phyloP scores from a whole-genome alignment of 92 coral and sea anemone species.

The Epizoanthus stellaris region DNA sequence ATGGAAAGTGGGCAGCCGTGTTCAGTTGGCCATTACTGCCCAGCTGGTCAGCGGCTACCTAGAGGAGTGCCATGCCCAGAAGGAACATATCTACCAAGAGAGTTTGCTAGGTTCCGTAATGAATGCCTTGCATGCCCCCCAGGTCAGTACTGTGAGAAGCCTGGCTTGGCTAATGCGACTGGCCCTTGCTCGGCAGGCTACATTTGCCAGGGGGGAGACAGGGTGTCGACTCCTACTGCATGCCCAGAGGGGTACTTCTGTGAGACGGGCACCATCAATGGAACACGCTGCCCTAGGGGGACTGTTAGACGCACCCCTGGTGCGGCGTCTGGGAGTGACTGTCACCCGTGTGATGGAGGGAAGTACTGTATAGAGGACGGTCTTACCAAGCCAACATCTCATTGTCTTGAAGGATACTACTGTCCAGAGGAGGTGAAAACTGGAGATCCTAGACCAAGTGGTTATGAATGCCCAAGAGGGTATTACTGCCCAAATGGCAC shows the following conservation, averaged over 20 bases:
- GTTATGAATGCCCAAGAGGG: constrained; percentile 85
- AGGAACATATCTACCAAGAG: constrained; percentile 81
- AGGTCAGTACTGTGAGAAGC: constrained; percentile 73
- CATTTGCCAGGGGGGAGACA: constrained; percentile 83
- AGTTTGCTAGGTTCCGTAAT: constrained; percentile 63
- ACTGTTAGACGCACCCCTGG: constrained; percentile 83
- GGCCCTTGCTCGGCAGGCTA: constrained; percentile 82
- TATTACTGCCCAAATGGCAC: constrained; percentile 85
- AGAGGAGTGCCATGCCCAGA: constrained; percentile 80
- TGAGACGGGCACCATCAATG: constrained; percentile 83
- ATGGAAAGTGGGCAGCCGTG: constrained; percentile 73
- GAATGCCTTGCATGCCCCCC: constrained; percentile 86
- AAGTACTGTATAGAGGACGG: constrained; percentile 85
- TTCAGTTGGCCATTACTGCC: constrained; percentile 89
- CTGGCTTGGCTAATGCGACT: constrained; percentile 72
- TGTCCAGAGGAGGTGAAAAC: constrained; percentile 85
- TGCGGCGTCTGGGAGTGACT: constrained; percentile 71
- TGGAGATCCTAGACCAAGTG: constrained; percentile 70
- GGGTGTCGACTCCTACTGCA: constrained; percentile 60
- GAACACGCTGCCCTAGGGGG: constrained; percentile 86
- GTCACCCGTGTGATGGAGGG: constrained; percentile 88
- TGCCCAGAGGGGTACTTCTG: constrained; percentile 85
- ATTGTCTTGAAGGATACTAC: constrained; percentile 81
- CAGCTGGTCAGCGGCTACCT: constrained; percentile 57
- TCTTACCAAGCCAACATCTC: constrained; percentile 63